Conservation (phyloP, 1,140 invertebrate genomes). For the Teleogryllus occipitalis region DNA sequence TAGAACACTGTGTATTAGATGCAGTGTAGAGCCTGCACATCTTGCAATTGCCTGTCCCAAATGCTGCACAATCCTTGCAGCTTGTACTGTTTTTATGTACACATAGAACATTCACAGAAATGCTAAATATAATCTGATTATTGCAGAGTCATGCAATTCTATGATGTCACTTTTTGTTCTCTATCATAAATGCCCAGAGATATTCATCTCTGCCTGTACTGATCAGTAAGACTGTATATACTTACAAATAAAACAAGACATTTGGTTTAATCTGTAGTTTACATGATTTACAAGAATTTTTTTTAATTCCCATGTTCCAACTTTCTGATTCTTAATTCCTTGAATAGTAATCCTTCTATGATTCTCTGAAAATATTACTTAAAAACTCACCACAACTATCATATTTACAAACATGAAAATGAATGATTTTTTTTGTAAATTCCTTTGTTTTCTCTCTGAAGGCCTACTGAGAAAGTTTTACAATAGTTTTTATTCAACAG, state of each 20-base stretch:
- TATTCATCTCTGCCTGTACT: not conserved
- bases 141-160: not conserved
- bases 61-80: not conserved
- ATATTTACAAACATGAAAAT: too few relatives aligned
- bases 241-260: not conserved
- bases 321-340: too few relatives aligned
- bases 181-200: not conserved
- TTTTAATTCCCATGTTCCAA: too few relatives aligned
- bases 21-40: not conserved
- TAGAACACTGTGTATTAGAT: not conserved
- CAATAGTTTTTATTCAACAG: too few relatives aligned
- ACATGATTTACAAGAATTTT: too few relatives aligned
- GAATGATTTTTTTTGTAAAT: too few relatives aligned
- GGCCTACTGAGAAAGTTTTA: too few relatives aligned
- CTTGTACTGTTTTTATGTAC: not conserved
- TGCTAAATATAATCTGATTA: not conserved
- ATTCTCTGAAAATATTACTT: too few relatives aligned
- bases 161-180: not conserved
- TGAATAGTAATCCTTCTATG: too few relatives aligned
- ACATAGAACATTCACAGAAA: not conserved
- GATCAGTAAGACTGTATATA: conserved; percentile 5
- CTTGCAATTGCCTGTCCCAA: not conserved
- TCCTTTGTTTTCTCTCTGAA: too few relatives aligned
- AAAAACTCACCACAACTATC: too few relatives aligned
- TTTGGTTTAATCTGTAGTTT: not conserved